Conservation (phyloP, 2,797 vertebrate genomes). For the Acestrorhynchus altus region DNA sequence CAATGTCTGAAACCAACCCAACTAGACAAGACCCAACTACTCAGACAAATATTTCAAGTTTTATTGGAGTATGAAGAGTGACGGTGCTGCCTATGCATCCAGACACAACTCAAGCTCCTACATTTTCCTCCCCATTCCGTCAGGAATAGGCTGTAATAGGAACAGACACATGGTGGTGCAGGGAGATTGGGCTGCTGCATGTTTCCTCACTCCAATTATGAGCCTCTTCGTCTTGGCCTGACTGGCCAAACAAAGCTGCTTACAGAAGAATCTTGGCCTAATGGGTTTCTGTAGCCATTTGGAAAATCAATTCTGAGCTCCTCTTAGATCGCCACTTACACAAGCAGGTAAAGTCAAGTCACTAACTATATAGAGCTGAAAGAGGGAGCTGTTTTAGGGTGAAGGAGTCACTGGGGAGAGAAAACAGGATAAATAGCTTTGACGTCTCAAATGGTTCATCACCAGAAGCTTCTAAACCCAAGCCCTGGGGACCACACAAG, state of each 20-base stretch:
- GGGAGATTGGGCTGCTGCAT: constrained; percentile 5
- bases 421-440: constrained; percentile 13
- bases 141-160: constrained; percentile 32
- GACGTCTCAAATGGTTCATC: constrained; percentile 6
- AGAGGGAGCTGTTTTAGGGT: constrained; percentile 1
- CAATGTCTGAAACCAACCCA: not conserved
- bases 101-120: constrained; percentile 38
- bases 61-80: constrained; percentile 31
- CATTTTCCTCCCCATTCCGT: constrained; percentile 34
- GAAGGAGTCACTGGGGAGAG: constrained; percentile 30
- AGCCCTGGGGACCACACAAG: not conserved
- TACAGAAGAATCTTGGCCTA: constrained; percentile 20
- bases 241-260: constrained; percentile 19
- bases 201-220: constrained; percentile 26
- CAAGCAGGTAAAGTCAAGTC: constrained; percentile 15
- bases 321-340: constrained; percentile 20
- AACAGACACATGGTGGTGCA: constrained; percentile 3
- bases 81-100: constrained; percentile 47
- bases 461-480: not conserved
- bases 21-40: not conserved
- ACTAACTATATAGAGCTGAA: constrained; percentile 5
- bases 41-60: not conserved
- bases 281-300: constrained; percentile 29
- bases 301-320: constrained; percentile 25
- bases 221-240: constrained; percentile 12